These are phyloP conservation scores for Saccostrea echinata DNA, from an alignment of 1,140 invertebrate genomes.

Conservation along the genomic window DNA sequence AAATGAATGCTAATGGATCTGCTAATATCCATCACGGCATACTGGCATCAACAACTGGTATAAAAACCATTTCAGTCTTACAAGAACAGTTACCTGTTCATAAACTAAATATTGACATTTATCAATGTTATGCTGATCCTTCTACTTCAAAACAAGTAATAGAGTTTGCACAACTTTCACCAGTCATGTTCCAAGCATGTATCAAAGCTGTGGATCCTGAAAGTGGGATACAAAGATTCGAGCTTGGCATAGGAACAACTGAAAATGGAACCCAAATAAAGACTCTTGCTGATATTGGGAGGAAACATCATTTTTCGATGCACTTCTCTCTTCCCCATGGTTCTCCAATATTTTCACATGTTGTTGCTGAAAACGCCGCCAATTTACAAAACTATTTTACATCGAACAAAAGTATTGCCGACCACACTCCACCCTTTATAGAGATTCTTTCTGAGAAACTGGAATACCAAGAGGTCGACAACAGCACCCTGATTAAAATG, in stretches of 20 bases:
- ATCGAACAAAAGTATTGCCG: neutral
- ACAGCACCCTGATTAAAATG: neutral
- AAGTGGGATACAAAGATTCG: neutral
- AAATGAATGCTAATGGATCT: constrained; percentile 4
- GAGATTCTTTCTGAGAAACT: neutral
- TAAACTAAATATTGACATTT: neutral
- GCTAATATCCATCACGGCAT: neutral
- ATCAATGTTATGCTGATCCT: neutral
- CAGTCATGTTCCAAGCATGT: neutral
- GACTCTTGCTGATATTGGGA: neutral
- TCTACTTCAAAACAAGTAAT: neutral
- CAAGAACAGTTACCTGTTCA: neutral
- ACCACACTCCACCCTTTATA: neutral
- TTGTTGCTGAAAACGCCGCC: neutral
- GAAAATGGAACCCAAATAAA: neutral
- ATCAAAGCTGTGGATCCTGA: neutral
- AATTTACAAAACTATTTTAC: neutral
- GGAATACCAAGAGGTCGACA: neutral
- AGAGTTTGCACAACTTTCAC: neutral
- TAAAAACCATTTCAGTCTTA: neutral
- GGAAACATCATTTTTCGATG: neutral
- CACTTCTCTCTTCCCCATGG: neutral
- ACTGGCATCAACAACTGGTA: neutral
- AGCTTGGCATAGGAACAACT: neutral
- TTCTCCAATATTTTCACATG: neutral